Evolutionary conservation across 1,140 invertebrate genomes (phyloP).

Genomic region (Hirudo medicinalis): DNA sequence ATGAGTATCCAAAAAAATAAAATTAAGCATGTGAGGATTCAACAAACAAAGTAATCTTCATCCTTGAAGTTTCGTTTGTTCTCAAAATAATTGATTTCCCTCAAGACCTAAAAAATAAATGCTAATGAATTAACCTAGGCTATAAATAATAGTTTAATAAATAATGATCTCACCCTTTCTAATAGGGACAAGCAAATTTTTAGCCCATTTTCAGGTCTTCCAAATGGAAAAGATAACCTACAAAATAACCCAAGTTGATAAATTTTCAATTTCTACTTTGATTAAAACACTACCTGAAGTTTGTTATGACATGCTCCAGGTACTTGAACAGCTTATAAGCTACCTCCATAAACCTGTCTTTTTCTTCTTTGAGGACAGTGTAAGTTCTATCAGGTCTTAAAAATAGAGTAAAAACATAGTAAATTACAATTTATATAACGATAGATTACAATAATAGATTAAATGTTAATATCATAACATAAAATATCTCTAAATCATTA

Average conservation of each 20-base stretch:
- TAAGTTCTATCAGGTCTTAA: neutral
- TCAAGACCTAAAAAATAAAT: neutral
- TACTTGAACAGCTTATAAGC: neutral
- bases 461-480: neutral
- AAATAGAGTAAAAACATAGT: neutral
- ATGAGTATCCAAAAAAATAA: no score
- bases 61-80: neutral
- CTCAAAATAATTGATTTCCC: conserved; percentile 4
- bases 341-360: conserved; percentile 1
- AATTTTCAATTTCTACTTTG: neutral
- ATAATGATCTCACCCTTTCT: neutral
- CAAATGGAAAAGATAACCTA: conserved; percentile 2
- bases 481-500: conserved; percentile 31
- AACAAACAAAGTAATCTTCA: no score
- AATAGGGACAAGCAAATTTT: conserved; percentile 9
- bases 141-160: neutral
- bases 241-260: neutral
- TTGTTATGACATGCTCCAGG: neutral
- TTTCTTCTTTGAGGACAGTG: conserved; percentile 1
- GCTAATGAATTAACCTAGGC: neutral
- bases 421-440: neutral
- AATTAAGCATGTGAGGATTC: no score
- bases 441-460: neutral
- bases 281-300: neutral
- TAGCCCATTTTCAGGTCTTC: neutral